Evolutionary conservation across 1,140 invertebrate genomes (phyloP).

Genomic region (Pseudomyrmex gracilis): DNA sequence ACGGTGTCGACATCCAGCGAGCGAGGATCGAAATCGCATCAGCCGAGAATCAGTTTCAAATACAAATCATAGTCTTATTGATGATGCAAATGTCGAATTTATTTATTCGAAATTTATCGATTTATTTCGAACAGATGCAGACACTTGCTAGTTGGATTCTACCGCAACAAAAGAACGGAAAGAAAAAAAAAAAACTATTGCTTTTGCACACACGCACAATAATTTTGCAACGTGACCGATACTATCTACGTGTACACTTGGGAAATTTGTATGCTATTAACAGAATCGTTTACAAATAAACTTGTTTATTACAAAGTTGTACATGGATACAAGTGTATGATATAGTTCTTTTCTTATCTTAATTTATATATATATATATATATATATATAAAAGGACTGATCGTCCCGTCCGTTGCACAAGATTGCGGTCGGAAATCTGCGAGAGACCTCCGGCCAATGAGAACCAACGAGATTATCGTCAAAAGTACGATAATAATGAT

Average conservation of each 20-base stretch:
- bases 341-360: conserved; percentile 35
- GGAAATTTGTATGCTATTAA: not conserved
- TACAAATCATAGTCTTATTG: not conserved
- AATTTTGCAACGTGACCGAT: too few species aligned
- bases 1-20: not conserved
- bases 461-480: conserved; percentile 64
- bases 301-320: conserved; percentile 73
- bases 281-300: conserved; percentile 68
- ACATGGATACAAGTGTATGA: conserved; percentile 58
- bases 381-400: conserved; percentile 41
- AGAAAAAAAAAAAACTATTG: too few species aligned
- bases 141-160: too few species aligned
- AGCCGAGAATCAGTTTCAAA: not conserved
- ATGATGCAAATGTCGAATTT: not conserved
- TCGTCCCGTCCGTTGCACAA: conserved; percentile 39
- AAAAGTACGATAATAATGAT: conserved; percentile 66
- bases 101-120: too few species aligned
- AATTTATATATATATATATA: not conserved
- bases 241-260: too few species aligned
- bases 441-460: conserved; percentile 35
- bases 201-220: too few species aligned
- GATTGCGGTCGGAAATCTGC: conserved; percentile 18
- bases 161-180: too few species aligned
- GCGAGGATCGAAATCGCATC: not conserved
- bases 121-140: too few species aligned